Evolutionary conservation across 2,888 invertebrate genomes (phyloP), one percentile per base, ranked within the genome.

Genomic region (Zonitis immaculata): DNA sequence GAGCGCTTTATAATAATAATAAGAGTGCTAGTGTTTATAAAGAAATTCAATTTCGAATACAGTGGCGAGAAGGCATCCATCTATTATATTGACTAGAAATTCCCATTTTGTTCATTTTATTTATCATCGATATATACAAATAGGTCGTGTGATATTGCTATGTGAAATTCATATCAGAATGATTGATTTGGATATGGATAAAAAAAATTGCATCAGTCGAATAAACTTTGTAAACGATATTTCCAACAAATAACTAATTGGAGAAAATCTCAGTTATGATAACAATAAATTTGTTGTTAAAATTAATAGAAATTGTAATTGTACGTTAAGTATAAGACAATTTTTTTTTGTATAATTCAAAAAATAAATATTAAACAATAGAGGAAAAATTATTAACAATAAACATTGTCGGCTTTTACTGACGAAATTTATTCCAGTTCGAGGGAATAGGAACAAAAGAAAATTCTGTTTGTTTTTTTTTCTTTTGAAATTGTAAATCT

Each of bases 101-200:
- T 14, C 11, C 6, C 6, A n/a, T 30, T 22, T 20, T n/a, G 28
- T 28, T 12, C 18, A 2, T 25, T 28, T 44, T 18, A 1, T 2
- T 44, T 27, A 9, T n/a, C 44, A 12, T 9, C 44, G 12, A n/a
- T 35, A 9, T 16, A 8, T 8, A 8, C 16, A 35, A 8, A 35
- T 18, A 18, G 7, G 48, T 39, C 8, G 42, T 48, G 18, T 42
- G 9, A 30, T 26, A n/a, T 42, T 47, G 32, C 22, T 22, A 22
- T 26, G 48, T 52, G 35, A 53, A 35, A 46, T 49, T 44, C 49
- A 49, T 49, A 53, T 49, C 53, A 49, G 46, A 26, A 39, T 28
- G 45, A 42, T 28, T 18, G 25, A 27, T 42, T n/a, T 1, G 44
- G 16, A 28, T 27, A n/a, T 42, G 27, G 9, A 27, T 42, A 1